phyloP scores from a whole-genome alignment of 2,888 invertebrate genomes.

The Microplitis deprimator region DNA sequence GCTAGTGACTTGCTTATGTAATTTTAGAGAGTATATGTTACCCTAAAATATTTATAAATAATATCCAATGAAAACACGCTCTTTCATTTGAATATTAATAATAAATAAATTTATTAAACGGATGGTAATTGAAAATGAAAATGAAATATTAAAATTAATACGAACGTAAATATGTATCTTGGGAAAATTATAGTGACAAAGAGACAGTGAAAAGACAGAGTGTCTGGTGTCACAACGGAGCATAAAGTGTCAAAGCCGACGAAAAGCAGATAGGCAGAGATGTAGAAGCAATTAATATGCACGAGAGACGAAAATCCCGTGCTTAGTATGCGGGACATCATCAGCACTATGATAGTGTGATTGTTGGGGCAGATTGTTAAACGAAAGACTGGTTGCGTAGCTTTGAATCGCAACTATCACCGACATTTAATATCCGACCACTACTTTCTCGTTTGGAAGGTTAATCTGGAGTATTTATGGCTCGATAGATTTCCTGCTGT shows the following conservation, averaged over 20 bases:
- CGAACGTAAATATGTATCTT: background rate
- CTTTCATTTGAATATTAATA: too few relatives aligned
- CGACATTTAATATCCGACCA: background rate
- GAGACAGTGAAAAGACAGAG: background rate
- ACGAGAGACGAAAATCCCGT: slow-evolving; percentile 49
- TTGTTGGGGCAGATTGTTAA: slow-evolving; percentile 55
- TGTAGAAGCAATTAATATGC: slow-evolving; percentile 63
- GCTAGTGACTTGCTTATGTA: too few relatives aligned
- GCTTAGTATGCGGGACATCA: slow-evolving; percentile 65
- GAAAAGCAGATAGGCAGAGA: background rate
- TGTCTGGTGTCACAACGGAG: background rate
- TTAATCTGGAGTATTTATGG: background rate
- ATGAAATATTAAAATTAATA: background rate
- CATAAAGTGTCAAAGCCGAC: slow-evolving; percentile 29
- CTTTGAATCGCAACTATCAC: background rate
- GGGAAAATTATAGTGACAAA: background rate
- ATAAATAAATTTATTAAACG: background rate
- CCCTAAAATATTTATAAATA: too few relatives aligned
- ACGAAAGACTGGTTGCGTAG: background rate
- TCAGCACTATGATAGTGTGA: slow-evolving; percentile 63
- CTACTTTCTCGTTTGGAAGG: background rate
- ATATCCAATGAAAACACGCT: too few relatives aligned
- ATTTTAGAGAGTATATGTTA: too few relatives aligned
- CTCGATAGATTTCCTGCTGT: background rate
- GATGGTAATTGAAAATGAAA: background rate